A percentile compares a stretch with the other conserved stretches of the same genome.
Evolutionary conservation across 2,113 vertebrate genomes (phyloP).

Genomic region (Cavia aperea): DNA sequence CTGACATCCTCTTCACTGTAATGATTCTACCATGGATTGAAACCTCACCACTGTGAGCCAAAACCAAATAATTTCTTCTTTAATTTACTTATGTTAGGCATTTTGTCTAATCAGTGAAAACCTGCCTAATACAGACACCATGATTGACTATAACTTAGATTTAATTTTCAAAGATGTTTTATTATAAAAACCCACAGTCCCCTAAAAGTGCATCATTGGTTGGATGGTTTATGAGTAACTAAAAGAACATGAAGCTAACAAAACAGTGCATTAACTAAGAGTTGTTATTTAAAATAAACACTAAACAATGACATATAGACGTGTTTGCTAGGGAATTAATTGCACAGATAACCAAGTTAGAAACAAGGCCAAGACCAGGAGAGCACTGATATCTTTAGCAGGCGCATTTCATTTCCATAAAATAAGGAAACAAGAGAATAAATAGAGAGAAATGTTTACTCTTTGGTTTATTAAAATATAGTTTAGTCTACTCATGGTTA

Average conservation of each 20-base stretch:
- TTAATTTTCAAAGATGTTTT: background rate
- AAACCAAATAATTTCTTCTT: background rate
- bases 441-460: background rate
- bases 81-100: background rate
- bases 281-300: background rate
- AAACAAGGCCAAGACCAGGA: background rate
- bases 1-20: background rate
- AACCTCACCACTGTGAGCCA: background rate
- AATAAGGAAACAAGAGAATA: background rate
- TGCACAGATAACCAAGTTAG: background rate
- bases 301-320: background rate
- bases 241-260: background rate
- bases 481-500: background rate
- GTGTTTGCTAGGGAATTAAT: background rate
- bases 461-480: background rate
- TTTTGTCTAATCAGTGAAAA: background rate
- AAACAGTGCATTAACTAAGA: background rate
- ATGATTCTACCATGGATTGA: background rate
- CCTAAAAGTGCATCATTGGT: background rate
- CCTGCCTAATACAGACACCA: background rate
- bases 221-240: background rate
- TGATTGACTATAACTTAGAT: background rate
- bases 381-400: background rate
- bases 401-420: background rate
- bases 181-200: background rate